Percentiles rank a stretch among this genome's conserved stretches.
These are phyloP conservation scores for Rhogogaster chlorosoma DNA, from an alignment of 2,888 invertebrate species.

Conservation along the genomic window DNA sequence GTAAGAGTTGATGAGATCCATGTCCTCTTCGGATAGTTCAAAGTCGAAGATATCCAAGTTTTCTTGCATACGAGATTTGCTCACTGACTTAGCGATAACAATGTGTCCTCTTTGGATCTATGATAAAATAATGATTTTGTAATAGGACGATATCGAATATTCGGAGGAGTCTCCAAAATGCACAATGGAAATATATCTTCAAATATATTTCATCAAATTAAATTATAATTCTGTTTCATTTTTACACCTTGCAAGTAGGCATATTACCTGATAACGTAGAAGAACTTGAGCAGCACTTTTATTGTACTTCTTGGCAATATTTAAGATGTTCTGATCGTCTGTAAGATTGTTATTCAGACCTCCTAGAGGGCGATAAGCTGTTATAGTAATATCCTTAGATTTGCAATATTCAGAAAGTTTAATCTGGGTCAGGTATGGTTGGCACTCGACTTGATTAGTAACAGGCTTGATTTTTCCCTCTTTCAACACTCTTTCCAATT, in stretches of 20 bases:
- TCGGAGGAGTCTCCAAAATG: not conserved
- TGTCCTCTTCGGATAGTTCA: slow-evolving; percentile 79
- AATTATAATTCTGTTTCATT: not conserved
- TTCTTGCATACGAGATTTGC: slow-evolving; percentile 80
- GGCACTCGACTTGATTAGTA: slow-evolving; percentile 81
- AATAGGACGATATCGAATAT: not conserved
- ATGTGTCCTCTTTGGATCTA: slow-evolving; percentile 80
- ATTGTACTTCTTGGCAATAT: slow-evolving; percentile 83
- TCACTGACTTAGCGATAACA: slow-evolving; percentile 85
- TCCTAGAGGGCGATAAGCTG: slow-evolving; percentile 90
- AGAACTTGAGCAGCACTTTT: slow-evolving; percentile 87
- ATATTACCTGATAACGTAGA: slow-evolving; percentile 80
- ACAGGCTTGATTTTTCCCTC: slow-evolving; percentile 83
- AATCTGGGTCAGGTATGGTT: slow-evolving; percentile 84
- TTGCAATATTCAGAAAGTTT: slow-evolving; percentile 85
- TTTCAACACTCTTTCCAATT: slow-evolving; percentile 84
- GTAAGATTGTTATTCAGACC: slow-evolving; percentile 84
- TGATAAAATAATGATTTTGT: not conserved
- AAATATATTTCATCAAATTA: not conserved
- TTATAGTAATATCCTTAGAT: slow-evolving; percentile 82
- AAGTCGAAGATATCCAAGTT: slow-evolving; percentile 84
- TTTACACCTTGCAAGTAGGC: not conserved
- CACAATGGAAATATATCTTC: not conserved
- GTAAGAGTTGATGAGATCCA: slow-evolving; percentile 72
- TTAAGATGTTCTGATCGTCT: slow-evolving; percentile 82